These are phyloP conservation scores for Irena cyanogastra DNA, from an alignment of 2,113 vertebrate species.

Conservation along the genomic window DNA sequence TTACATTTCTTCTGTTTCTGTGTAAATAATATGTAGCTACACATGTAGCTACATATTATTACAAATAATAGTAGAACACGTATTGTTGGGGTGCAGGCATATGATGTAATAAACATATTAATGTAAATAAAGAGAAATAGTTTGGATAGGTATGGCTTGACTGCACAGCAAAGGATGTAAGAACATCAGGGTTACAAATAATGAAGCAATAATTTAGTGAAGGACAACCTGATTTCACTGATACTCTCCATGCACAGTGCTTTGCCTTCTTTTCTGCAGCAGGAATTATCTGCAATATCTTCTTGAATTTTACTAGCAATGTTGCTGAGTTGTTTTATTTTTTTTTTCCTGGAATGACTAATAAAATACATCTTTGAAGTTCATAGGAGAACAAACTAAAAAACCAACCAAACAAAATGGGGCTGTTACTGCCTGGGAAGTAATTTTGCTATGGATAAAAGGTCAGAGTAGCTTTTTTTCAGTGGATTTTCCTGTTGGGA, in stretches of 20 bases:
- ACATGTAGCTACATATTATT: too few species aligned
- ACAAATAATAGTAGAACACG: too few species aligned
- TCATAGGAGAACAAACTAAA: constrained; percentile 17
- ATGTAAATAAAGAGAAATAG: neutral
- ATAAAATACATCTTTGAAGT: constrained; percentile 57
- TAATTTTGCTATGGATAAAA: constrained; percentile 46
- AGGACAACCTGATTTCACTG: neutral
- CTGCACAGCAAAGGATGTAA: neutral
- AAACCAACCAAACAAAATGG: neutral
- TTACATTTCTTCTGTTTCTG: neutral
- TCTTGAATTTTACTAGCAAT: neutral
- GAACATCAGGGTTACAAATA: neutral
- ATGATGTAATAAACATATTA: neutral
- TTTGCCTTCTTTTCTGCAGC: neutral
- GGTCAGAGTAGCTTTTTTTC: constrained; percentile 53
- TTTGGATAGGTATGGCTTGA: neutral
- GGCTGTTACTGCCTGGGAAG: constrained; percentile 43
- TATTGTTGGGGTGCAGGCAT: neutral
- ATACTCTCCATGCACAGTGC: neutral
- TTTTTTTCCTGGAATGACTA: neutral
- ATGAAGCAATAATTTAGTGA: neutral
- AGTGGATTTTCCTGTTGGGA: constrained; percentile 44
- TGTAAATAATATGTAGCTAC: neutral
- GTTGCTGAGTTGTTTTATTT: neutral
- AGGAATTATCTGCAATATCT: neutral